Percentiles rank a stretch among this genome's conserved stretches.
Conservation (phyloP, 1,140 invertebrate species). For the Lamellibrachia luymesi region DNA sequence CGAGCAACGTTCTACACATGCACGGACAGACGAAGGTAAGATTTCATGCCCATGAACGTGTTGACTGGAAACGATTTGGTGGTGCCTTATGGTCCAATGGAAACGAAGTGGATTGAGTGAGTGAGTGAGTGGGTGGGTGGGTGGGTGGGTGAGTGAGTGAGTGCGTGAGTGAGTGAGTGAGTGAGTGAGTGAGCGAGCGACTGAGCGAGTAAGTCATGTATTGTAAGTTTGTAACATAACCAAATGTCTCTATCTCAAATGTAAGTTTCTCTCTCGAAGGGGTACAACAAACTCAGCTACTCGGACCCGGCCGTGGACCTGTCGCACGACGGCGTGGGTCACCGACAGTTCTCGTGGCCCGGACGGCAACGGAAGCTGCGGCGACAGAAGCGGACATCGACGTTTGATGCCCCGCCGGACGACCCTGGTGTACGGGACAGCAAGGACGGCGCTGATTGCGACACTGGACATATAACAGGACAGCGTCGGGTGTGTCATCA, state of each 20-base stretch:
- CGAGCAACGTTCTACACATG: constrained; percentile 3
- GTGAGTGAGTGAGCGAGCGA: too few relatives aligned
- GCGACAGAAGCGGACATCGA: background rate
- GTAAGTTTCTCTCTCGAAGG: background rate
- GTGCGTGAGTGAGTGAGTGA: too few relatives aligned
- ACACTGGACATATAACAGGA: background rate
- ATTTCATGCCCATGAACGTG: too few relatives aligned
- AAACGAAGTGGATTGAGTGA: too few relatives aligned
- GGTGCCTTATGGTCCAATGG: too few relatives aligned
- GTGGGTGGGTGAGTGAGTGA: too few relatives aligned
- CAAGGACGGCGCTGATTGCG: background rate
- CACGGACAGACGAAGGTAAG: constrained; percentile 9
- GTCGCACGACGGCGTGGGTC: background rate
- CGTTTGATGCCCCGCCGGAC: background rate
- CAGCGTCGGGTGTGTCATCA: background rate
- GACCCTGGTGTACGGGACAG: background rate
- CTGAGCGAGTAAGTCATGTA: too few relatives aligned
- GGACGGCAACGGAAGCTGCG: background rate
- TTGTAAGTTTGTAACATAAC: too few relatives aligned
- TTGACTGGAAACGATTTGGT: too few relatives aligned
- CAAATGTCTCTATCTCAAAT: too few relatives aligned
- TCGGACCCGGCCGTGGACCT: background rate
- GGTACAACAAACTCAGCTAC: background rate
- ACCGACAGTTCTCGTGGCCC: background rate
- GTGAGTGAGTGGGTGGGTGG: too few relatives aligned